These are phyloP conservation scores for Epinephelus awoara DNA, from an alignment of 2,797 vertebrate species.

Conservation along the genomic window DNA sequence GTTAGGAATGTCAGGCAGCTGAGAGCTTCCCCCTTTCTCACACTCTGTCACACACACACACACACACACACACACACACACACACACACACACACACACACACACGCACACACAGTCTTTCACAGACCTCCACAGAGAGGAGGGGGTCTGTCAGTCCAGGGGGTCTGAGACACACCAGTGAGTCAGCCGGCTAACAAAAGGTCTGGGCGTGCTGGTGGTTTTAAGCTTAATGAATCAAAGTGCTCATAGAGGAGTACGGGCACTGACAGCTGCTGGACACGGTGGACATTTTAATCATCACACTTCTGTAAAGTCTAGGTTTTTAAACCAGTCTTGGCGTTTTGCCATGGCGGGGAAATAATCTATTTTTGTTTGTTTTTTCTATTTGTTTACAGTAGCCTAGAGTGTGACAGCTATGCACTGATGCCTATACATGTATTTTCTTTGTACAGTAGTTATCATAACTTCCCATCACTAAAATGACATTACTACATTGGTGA, in stretches of 20 bases:
- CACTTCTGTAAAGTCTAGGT: neutral
- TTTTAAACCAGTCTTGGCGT: neutral
- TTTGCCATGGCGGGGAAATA: neutral
- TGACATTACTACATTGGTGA: too few relatives aligned
- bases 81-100: constrained; percentile 21
- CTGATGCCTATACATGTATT: neutral
- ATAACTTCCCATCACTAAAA: neutral
- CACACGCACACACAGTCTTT: neutral
- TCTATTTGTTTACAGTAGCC: neutral
- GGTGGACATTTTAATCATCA: neutral
- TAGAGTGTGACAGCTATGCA: neutral
- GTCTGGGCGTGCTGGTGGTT: constrained; percentile 48
- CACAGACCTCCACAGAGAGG: neutral
- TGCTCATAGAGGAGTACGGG: constrained; percentile 1
- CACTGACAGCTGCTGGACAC: constrained; percentile 39
- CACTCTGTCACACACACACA: too few relatives aligned
- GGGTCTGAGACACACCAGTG: constrained; percentile 40
- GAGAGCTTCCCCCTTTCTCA: neutral
- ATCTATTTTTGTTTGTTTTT: neutral
- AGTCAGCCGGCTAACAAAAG: constrained; percentile 63
- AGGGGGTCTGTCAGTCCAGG: constrained; percentile 47
- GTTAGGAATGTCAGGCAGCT: constrained; percentile 1
- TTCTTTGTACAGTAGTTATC: neutral
- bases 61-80: constrained; percentile 9
- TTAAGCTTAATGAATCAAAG: constrained; percentile 58